A percentile compares a stretch with the other conserved stretches of the same genome.
These are phyloP conservation scores for Monoplex corrugatus DNA, from an alignment of 2,888 invertebrate genomes.

Conservation along the genomic window DNA sequence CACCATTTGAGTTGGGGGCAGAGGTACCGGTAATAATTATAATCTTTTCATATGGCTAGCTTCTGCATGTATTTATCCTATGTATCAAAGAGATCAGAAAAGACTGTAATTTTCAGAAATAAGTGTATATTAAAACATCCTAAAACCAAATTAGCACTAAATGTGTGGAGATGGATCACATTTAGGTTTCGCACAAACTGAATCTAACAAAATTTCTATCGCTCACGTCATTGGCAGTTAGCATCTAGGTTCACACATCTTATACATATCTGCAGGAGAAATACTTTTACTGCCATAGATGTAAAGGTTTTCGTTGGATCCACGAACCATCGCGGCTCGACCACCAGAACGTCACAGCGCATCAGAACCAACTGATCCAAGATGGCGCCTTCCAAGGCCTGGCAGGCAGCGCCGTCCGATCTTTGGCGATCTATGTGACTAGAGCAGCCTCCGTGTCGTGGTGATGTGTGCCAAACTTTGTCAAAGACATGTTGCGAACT, in stretches of 20 bases:
- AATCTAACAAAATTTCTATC: too few species aligned
- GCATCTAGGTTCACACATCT: background rate
- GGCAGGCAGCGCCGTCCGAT: background rate
- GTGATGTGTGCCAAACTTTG: background rate
- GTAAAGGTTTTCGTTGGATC: background rate
- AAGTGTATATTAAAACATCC: too few species aligned
- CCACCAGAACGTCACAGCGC: slow-evolving; percentile 54
- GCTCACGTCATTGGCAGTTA: too few species aligned
- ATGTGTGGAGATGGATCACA: too few species aligned
- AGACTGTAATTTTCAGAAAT: too few species aligned
- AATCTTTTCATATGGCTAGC: too few species aligned
- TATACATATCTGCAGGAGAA: background rate
- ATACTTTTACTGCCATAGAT: background rate
- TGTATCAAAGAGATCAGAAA: too few species aligned
- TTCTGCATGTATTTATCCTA: too few species aligned
- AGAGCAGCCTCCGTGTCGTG: background rate
- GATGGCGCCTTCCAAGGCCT: slow-evolving; percentile 52
- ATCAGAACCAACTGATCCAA: slow-evolving; percentile 56
- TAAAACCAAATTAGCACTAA: too few species aligned
- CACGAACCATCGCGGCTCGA: slow-evolving; percentile 48
- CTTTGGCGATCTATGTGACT: background rate
- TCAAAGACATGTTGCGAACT: background rate
- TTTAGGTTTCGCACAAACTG: too few species aligned
- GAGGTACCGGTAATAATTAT: too few species aligned
- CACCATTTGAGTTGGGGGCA: too few species aligned